Evolutionary conservation across 2,113 vertebrate species (phyloP).

Genomic region (Tauraco erythrolophus): DNA sequence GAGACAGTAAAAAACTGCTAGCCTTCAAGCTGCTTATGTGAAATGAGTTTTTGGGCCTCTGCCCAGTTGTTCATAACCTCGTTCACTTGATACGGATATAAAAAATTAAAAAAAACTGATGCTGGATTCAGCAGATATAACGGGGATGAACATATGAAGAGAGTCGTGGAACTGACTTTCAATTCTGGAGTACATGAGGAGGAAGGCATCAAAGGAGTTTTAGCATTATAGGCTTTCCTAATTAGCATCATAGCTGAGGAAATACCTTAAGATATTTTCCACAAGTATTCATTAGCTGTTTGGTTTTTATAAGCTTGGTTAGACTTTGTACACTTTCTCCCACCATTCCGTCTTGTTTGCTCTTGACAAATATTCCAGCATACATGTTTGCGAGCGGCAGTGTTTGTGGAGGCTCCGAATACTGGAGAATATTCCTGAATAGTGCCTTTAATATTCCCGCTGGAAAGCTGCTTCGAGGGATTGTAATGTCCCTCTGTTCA

Average conservation of each 20-base stretch:
- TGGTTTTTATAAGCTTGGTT: conserved; percentile 17
- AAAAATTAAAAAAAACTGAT: background rate
- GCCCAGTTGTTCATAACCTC: background rate
- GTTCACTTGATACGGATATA: background rate
- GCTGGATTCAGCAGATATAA: background rate
- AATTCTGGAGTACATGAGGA: background rate
- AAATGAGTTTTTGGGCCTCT: background rate
- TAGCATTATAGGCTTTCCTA: background rate
- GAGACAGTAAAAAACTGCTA: background rate
- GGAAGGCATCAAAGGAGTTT: background rate
- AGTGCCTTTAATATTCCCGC: background rate
- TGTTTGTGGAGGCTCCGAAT: background rate
- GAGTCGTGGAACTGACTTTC: background rate
- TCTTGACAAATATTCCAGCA: conserved; percentile 39
- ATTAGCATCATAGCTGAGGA: background rate
- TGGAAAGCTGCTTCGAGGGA: conserved; percentile 16
- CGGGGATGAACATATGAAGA: background rate
- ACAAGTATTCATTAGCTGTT: conserved; percentile 35
- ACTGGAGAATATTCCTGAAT: conserved; percentile 28
- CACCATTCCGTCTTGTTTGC: background rate
- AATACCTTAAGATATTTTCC: background rate
- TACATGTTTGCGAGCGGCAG: background rate
- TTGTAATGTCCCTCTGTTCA: background rate
- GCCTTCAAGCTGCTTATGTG: background rate
- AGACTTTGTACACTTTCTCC: conserved; percentile 18